A percentile compares a stretch with the other conserved stretches of the same genome.
Evolutionary conservation across 23 tunicate genomes (phyloP).

Genomic region (Ciona savignyi): DNA sequence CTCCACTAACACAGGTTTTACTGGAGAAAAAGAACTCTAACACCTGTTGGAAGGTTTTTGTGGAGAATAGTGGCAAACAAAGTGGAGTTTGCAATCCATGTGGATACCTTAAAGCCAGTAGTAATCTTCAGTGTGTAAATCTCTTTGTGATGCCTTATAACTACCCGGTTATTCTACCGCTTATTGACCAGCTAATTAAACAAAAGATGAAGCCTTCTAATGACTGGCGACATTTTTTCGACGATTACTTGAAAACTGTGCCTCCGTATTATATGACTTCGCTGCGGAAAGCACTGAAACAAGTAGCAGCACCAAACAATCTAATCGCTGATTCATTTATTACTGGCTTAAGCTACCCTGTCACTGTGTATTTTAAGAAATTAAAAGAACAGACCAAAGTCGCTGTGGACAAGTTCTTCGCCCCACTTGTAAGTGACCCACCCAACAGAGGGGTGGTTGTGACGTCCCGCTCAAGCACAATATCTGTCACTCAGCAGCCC

Average conservation of each 20-base stretch:
- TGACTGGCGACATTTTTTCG: conserved; percentile 60
- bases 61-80: conserved; percentile 83
- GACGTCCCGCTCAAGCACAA: conserved; percentile 16
- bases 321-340: conserved; percentile 63
- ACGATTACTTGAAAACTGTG: conserved; percentile 67
- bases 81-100: conserved; percentile 55
- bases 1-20: conserved; percentile 74
- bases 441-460: conserved; percentile 48
- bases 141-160: conserved; percentile 96
- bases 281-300: conserved; percentile 67
- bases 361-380: conserved; percentile 62
- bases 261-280: conserved; percentile 81
- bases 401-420: conserved; percentile 23
- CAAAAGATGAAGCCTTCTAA: conserved; percentile 64
- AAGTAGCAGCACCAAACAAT: conserved; percentile 48
- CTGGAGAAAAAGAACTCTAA: conserved; percentile 78
- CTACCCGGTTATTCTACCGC: conserved; percentile 67
- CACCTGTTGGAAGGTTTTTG: conserved; percentile 90
- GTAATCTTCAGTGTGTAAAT: conserved; percentile 56
- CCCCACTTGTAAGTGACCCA: neutral
- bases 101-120: conserved; percentile 88
- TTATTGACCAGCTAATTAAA: conserved; percentile 56
- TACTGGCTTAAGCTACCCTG: conserved; percentile 58
- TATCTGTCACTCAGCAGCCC: conserved; percentile 67
- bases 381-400: conserved; percentile 78